Evolutionary conservation across 37 sponge, comb jelly and placozoan genomes (phyloP).

Genomic region (Cliona cf. orientalis): DNA sequence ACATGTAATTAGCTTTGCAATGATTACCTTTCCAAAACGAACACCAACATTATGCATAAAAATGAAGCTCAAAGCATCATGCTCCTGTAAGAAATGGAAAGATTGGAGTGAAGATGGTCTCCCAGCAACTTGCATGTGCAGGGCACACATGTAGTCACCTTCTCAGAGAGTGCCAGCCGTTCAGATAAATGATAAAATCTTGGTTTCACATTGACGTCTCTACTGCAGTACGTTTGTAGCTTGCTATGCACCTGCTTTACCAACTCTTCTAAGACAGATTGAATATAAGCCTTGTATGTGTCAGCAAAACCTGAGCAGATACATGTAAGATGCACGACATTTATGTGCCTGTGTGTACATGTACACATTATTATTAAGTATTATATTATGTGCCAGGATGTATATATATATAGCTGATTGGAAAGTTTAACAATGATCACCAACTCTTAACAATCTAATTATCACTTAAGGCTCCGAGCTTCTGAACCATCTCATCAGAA

Average conservation of each 20-base stretch:
- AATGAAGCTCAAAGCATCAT: conserved; percentile 42
- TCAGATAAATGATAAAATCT: conserved; percentile 31
- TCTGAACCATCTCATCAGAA: too few species aligned
- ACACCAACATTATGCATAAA: conserved; percentile 61
- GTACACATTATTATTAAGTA: too few species aligned
- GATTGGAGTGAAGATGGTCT: too few species aligned
- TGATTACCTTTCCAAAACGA: conserved; percentile 40
- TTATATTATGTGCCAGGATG: too few species aligned
- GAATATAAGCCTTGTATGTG: not conserved
- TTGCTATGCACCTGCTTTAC: not conserved
- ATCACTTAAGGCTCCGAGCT: too few species aligned
- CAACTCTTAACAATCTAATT: too few species aligned
- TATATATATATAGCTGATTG: too few species aligned
- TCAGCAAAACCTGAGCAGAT: conserved; percentile 44
- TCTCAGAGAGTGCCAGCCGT: conserved; percentile 43
- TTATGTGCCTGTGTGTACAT: too few species aligned
- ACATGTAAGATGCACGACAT: too few species aligned
- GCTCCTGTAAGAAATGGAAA: conserved; percentile 44
- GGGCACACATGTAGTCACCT: conserved; percentile 29
- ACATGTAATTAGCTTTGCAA: not conserved
- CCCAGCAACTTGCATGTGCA: not conserved
- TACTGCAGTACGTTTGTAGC: not conserved
- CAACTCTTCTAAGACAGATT: conserved; percentile 7
- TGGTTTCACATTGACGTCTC: not conserved
- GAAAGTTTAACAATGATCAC: too few species aligned